Evolutionary conservation across 2,113 vertebrate species (phyloP).

Genomic region (Heterochromis multidens): DNA sequence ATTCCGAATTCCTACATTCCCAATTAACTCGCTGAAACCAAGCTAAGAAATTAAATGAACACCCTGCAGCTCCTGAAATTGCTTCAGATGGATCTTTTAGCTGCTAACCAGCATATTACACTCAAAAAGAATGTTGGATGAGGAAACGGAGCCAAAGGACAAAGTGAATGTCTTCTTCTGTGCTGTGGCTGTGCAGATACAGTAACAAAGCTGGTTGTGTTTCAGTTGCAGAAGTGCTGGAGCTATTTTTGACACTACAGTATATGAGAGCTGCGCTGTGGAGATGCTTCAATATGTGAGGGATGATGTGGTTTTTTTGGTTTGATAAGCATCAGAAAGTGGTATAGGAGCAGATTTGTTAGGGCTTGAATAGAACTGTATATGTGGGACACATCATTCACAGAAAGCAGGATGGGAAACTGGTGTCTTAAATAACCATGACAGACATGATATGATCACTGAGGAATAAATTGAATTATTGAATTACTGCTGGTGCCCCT

Average conservation of each 20-base stretch:
- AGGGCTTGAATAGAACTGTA: neutral
- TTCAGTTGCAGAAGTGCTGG: conserved; percentile 10
- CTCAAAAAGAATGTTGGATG: neutral
- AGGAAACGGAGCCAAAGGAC: conserved; percentile 9
- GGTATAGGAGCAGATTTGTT: neutral
- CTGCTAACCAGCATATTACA: neutral
- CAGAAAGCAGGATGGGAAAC: neutral
- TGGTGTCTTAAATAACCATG: conserved; percentile 40
- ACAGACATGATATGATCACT: conserved; percentile 38
- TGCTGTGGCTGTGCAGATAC: neutral
- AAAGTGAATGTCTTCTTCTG: neutral
- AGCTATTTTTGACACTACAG: conserved; percentile 50
- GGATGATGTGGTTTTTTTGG: neutral
- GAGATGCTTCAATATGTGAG: conserved; percentile 11
- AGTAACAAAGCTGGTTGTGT: conserved; percentile 5
- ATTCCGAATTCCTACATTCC: conserved; percentile 23
- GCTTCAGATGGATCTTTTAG: neutral
- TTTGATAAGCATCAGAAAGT: conserved; percentile 33
- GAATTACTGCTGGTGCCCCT: conserved; percentile 28
- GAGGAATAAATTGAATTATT: conserved; percentile 45
- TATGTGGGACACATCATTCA: neutral
- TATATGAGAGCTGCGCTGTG: neutral
- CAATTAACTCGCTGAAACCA: conserved; percentile 37
- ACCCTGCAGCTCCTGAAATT: conserved; percentile 7
- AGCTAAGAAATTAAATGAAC: conserved; percentile 10